Evolutionary conservation across 2,113 vertebrate genomes (phyloP), one percentile per base, ranked within the genome.

Genomic region (Macquaria ambigua): DNA sequence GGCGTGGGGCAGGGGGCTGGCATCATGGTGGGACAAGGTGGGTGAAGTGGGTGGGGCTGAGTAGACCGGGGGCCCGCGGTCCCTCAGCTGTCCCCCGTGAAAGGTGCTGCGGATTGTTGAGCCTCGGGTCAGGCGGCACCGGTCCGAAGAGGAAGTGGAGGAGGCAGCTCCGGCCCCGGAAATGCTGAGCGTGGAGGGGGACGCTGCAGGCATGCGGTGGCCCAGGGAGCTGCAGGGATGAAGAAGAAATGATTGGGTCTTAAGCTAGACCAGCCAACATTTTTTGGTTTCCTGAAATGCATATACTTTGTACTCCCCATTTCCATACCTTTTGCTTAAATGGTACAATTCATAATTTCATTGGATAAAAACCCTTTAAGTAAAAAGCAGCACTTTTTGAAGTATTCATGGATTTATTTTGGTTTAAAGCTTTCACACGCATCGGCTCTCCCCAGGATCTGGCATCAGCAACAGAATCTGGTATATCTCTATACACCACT

Each of bases 51-150:
- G 97, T 0, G 97, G 97, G 4, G 97, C 97, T 0, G 97, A 97
- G 91, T 98, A 97, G 23, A 96, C 94, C 0, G 94, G 93, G 15
- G 96, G 94, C 10, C 96, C 95, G 0, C 97, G 97, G 84, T 98
- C 97, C 74, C 97, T 96, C 80, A 98, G 96, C 87, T 98, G 97
- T 4, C 97, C 97, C 0, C 97, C 97, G 0, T 98, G 97, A 91
- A 98, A 98, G 92, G 97, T 98, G 95, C 97, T 98, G 86, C 97
- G 97, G 88, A 97, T 96, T 25, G 97, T 96, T 90, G 97, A 97
- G 86, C 97, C 97, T 0, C 97, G 94, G 3, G 96, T 97, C 83
- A 98, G 95, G 58, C 97, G 96, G 92, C 96, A 97, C 37, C 97
- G 96, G 84, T 98, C 97, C 0, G 96, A 93, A 15, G 97, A 94